Conservation (phyloP, 2,797 vertebrate species). For the Esox masquinongy region DNA sequence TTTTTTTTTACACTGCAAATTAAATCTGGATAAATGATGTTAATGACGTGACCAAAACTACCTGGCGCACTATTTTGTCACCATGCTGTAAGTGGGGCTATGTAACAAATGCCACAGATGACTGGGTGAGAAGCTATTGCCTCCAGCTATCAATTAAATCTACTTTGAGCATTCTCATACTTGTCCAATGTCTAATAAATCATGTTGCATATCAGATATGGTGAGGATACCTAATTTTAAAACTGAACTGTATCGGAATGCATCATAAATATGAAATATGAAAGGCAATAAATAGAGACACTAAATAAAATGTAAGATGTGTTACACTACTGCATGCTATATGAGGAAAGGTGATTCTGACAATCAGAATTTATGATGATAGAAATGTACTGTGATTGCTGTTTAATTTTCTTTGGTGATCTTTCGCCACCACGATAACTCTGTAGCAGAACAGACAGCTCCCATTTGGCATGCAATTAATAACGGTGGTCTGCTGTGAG, state of each 20-base stretch:
- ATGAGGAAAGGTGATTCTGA: slow-evolving; percentile 79
- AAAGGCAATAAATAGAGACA: slow-evolving; percentile 88
- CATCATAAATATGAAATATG: slow-evolving; percentile 91
- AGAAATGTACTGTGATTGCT: slow-evolving; percentile 89
- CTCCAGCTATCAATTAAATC: slow-evolving; percentile 87
- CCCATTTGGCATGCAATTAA: slow-evolving; percentile 80
- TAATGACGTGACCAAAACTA: slow-evolving; percentile 55
- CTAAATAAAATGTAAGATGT: slow-evolving; percentile 91
- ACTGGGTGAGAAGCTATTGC: slow-evolving; percentile 76
- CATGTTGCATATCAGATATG: slow-evolving; percentile 83
- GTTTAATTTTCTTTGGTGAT: slow-evolving; percentile 82
- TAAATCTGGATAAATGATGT: slow-evolving; percentile 60
- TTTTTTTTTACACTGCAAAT: slow-evolving; percentile 56
- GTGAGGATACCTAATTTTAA: slow-evolving; percentile 85
- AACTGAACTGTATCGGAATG: slow-evolving; percentile 82
- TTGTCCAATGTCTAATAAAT: slow-evolving; percentile 88
- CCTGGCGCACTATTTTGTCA: slow-evolving; percentile 29
- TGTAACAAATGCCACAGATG: slow-evolving; percentile 52
- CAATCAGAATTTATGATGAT: slow-evolving; percentile 89
- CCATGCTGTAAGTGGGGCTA: slow-evolving; percentile 44
- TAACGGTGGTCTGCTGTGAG: slow-evolving; percentile 82
- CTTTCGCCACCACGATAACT: slow-evolving; percentile 68
- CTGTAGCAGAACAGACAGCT: slow-evolving; percentile 74
- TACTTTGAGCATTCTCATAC: slow-evolving; percentile 81
- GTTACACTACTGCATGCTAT: slow-evolving; percentile 80